Evolutionary conservation across 2,113 vertebrate genomes (phyloP).

Genomic region (Chionis minor): DNA sequence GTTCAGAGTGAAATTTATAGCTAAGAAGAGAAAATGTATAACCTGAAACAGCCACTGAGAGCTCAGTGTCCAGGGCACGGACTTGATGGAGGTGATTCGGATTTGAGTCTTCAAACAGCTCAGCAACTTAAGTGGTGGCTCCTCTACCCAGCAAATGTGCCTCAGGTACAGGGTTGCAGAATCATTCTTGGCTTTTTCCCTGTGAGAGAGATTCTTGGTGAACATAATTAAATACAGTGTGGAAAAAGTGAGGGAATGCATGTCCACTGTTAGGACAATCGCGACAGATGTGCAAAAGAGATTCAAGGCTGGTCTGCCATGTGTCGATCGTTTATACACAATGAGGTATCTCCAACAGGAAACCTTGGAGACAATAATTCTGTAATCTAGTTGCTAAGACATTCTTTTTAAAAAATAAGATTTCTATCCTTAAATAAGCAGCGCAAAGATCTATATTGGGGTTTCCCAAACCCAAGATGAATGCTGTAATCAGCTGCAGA

Average conservation of each 20-base stretch:
- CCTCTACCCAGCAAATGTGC: neutral
- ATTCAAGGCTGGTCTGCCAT: neutral
- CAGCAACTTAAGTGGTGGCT: neutral
- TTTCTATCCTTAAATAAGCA: neutral
- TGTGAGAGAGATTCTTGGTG: neutral
- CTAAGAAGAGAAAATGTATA: neutral
- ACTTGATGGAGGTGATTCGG: neutral
- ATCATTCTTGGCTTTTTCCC: neutral
- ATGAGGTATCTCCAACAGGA: neutral
- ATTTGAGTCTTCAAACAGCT: neutral
- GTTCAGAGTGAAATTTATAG: neutral
- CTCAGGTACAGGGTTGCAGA: neutral
- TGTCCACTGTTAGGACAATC: neutral
- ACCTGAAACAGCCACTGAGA: neutral
- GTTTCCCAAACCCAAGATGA: neutral
- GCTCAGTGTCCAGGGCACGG: neutral
- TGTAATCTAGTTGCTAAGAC: neutral
- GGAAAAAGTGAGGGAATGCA: neutral
- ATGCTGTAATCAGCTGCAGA: neutral
- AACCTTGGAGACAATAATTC: neutral
- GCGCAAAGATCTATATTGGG: neutral
- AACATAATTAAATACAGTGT: neutral
- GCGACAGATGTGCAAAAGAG: neutral
- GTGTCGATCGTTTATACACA: neutral
- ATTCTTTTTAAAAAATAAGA: neutral